Conservation (phyloP, 2,113 vertebrate genomes). For the Apteryx mantelli region DNA sequence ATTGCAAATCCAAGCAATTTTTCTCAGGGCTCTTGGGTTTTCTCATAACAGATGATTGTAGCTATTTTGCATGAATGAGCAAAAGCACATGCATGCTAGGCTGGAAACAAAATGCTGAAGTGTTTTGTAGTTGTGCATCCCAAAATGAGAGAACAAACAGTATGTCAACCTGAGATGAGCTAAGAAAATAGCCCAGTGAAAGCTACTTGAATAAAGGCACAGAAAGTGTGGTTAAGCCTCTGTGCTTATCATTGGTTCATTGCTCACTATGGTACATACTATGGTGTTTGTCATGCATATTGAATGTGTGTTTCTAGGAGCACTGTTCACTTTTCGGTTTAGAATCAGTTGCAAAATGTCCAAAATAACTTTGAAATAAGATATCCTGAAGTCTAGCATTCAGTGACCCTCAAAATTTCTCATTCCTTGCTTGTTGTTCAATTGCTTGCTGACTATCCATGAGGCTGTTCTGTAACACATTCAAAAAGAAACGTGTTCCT, state of each 20-base stretch:
- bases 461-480: not conserved
- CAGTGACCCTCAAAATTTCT: not conserved
- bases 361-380: not conserved
- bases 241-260: not conserved
- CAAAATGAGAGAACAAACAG: not conserved
- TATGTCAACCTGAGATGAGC: not conserved
- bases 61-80: not conserved
- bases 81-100: fast-evolving
- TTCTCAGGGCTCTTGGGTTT: not conserved
- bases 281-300: not conserved
- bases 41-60: not conserved
- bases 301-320: not conserved
- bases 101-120: not conserved
- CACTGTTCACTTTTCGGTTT: not conserved
- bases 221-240: no score
- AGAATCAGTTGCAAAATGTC: not conserved
- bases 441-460: not conserved
- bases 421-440: not conserved
- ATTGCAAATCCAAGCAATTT: not conserved
- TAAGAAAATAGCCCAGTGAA: not conserved
- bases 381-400: fast-evolving
- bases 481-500: not conserved
- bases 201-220: not conserved
- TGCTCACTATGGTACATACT: not conserved
- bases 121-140: not conserved